These are phyloP conservation scores for Macropodus opercularis DNA, from an alignment of 2,797 vertebrate species.

Conservation along the genomic window DNA sequence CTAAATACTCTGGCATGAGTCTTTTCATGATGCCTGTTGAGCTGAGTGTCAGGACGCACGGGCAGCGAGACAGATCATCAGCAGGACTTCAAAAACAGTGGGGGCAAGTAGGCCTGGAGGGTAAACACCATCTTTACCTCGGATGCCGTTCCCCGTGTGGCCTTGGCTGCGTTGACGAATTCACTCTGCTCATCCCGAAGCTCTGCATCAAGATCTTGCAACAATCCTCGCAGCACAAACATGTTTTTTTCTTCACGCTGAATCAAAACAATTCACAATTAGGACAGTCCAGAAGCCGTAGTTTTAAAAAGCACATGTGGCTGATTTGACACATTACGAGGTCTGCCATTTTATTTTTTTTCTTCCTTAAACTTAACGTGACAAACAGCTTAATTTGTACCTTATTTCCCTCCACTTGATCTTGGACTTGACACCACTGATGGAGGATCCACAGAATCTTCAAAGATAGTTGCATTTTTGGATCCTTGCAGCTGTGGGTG, in stretches of 20 bases:
- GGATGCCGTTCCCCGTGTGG: slow-evolving; percentile 16
- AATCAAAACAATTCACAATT: slow-evolving; percentile 9
- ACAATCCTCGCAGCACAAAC: slow-evolving; percentile 50
- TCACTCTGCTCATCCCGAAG: slow-evolving; percentile 48
- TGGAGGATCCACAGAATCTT: slow-evolving; percentile 94
- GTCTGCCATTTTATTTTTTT: no score
- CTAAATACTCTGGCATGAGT: slow-evolving; percentile 72
- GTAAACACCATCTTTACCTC: slow-evolving; percentile 62
- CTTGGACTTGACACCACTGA: slow-evolving; percentile 87
- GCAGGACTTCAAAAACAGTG: slow-evolving; percentile 44
- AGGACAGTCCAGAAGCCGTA: neutral
- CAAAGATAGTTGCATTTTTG: slow-evolving; percentile 87
- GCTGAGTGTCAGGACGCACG: slow-evolving; percentile 20
- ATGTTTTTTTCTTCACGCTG: slow-evolving; percentile 59
- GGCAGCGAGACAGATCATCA: slow-evolving; percentile 54
- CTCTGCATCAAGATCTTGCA: slow-evolving; percentile 62
- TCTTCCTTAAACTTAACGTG: no score
- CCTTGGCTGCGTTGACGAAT: slow-evolving; percentile 19
- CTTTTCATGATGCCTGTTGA: slow-evolving; percentile 50
- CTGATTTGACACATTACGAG: no score
- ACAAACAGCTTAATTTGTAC: slow-evolving; percentile 66
- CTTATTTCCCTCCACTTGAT: slow-evolving; percentile 83
- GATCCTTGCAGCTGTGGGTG: slow-evolving; percentile 67
- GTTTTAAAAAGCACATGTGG: no score
- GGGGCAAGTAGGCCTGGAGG: slow-evolving; percentile 23